Conservation (phyloP, 2,113 vertebrate species). For the Rhadina sibilatrix region DNA sequence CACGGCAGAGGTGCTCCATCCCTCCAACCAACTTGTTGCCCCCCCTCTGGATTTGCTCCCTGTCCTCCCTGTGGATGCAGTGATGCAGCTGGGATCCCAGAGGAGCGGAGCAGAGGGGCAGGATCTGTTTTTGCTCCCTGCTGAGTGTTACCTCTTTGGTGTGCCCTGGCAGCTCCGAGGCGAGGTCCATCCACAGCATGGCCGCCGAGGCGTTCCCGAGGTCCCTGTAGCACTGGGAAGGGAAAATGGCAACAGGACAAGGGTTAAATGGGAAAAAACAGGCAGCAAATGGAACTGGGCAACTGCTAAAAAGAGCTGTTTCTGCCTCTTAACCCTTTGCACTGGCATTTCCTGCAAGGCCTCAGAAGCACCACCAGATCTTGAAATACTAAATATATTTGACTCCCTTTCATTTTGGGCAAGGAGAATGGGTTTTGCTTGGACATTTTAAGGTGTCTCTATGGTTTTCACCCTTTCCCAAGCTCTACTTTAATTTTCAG, state of each 20-base stretch:
- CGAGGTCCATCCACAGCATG: slow-evolving; percentile 80
- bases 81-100: not conserved
- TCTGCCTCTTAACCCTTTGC: not conserved
- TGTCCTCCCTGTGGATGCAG: not conserved
- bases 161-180: slow-evolving; percentile 71
- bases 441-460: not conserved
- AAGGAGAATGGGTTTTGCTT: not conserved
- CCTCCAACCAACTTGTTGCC: not conserved
- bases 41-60: not conserved
- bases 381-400: not conserved
- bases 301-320: not conserved
- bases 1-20: not conserved
- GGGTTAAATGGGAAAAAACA: not conserved
- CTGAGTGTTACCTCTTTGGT: slow-evolving; percentile 72
- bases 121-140: not conserved
- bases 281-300: not conserved
- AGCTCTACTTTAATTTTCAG: not conserved
- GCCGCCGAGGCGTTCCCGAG: slow-evolving; percentile 83
- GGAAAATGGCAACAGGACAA: not conserved
- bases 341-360: not conserved
- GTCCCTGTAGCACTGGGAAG: slow-evolving; percentile 87
- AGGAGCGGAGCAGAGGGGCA: not conserved
- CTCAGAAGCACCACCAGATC: not conserved
- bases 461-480: not conserved
- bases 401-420: not conserved